Evolutionary conservation across 2,888 invertebrate species (phyloP), one percentile per base, ranked within the genome.

Genomic region (Andricus quercusramuli): DNA sequence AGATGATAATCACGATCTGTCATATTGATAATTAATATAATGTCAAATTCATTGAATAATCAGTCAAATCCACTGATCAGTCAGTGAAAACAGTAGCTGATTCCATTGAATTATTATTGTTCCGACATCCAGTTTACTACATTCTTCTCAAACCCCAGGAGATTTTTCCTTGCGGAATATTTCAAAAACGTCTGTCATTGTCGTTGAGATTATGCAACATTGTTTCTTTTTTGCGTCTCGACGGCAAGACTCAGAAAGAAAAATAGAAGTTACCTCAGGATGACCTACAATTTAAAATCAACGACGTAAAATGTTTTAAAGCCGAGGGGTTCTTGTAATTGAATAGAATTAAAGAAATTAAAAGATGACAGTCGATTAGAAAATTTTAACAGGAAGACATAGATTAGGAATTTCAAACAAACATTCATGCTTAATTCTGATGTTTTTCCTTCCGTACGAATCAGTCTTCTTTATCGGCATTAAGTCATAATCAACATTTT

Each of bases 221-320:
- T n/a, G 11, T 56, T 70, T 70, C 51, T 22, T 70, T 70, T 70
- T 13, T 70, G n/a, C 70, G 68, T 47, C 25, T 67, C 44, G 44
- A 41, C n/a, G 15, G 2, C 25, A 29, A 51, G 9, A 29, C 51
- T 56, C 32, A 5, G 29, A 51, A 70, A 32, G 51, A 70, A 13
- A 70, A 56, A 70, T 32, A 70, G 22, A 68, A 22, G 44, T 68
- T 68, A 44, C 25, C 47, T 70, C 20, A 20, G 51, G 47, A 70
- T 20, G 32, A 70, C 29, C 29, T 47, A 11, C n/a, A 70, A 51
- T 70, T 70, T 70, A 64, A 64, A 25, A 17, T 29, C 64, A 5
- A 64, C 64, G 29, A 29, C 64, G 64, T 17, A 25, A 64, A 64
- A 29, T 29, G 64, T 64, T 17, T 17, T 17, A 64, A 25, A 22